Base-by-base conservation (phyloP, 2,797 vertebrate species). In the Bradypodion pumilum region DNA sequence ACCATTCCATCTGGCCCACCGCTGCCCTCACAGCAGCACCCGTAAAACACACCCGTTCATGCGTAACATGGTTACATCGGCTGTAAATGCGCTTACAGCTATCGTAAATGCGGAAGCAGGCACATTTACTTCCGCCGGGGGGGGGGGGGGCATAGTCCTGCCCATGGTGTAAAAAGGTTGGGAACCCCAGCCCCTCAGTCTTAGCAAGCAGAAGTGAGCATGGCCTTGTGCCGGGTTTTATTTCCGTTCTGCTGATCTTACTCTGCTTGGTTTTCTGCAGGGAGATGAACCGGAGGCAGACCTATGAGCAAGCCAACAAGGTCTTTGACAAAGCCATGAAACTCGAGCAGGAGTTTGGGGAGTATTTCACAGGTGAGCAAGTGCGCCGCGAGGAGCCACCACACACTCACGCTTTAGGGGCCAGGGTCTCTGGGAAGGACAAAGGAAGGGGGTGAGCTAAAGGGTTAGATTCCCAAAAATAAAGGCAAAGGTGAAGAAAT, bases 221-320 rank as follows among this genome's bases (percentile, higher is more conserved):
- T 40, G 32, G 27, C 19, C 27, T 5, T 27, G 59, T 10, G 35
- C 25, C 25, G 1, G 42, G 16, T 15, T 12, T 15, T 32, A n/a
- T 1, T 63, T 27, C 35, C 7, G 29, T 68, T 80, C 25, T 65
- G 16, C 32, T 76, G 52, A 81, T 49, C 73, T 66, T 62, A 37
- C 84, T 9, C 0, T 6, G 16, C 85, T 56, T 76, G 5, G 89
- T n/a, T n/a, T 27, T 0, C 16, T 88, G 46, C 92, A 99, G 99
- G 98, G 99, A 99, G 95, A 97, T 99, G 98, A 99, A 99, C 93
- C 97, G 99, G 95, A 96, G 98, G 92, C 98, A 99, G 97, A 99
- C 98, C 0, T 99, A 98, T 0, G 99, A 99, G 88, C 99, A 99
- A 95, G 98, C 98, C 92, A 98, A 97, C 95, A 99, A 99, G 97